Evolutionary conservation across 2,888 invertebrate species (phyloP).

Genomic region (Diploptera punctata): DNA sequence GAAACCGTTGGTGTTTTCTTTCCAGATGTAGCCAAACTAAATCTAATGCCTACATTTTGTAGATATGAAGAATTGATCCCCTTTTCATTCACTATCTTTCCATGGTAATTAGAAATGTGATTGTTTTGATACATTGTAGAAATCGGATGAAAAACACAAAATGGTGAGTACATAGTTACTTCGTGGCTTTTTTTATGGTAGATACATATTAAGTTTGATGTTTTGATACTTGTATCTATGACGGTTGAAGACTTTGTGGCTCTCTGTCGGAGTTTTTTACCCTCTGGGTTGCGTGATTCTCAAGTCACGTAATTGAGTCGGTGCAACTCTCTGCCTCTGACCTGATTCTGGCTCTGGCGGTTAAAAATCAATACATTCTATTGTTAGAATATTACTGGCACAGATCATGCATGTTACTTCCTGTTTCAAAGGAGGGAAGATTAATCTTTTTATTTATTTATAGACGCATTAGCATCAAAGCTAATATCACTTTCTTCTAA

Average conservation of each 20-base stretch:
- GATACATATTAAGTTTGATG: no score
- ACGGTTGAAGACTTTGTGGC: constrained; percentile 8
- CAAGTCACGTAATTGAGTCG: constrained; percentile 34
- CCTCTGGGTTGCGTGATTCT: constrained; percentile 24
- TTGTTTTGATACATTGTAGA: constrained; percentile 13
- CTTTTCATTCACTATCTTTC: neutral
- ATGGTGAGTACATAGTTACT: no score
- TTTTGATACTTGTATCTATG: constrained; percentile 6
- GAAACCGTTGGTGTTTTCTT: no score
- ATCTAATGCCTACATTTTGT: neutral
- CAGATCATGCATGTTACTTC: neutral
- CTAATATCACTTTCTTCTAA: neutral
- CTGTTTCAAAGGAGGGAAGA: neutral
- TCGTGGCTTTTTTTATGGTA: no score
- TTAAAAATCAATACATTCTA: constrained; percentile 25
- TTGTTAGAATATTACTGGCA: constrained; percentile 4
- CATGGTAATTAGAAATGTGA: neutral
- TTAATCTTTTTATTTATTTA: neutral
- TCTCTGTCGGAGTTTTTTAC: constrained; percentile 1
- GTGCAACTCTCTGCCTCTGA: constrained; percentile 37
- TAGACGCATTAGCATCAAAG: no score
- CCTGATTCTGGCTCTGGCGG: constrained; percentile 28
- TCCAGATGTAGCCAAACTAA: neutral
- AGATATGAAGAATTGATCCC: neutral
- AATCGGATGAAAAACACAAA: no score